A percentile compares a stretch with the other conserved stretches of the same genome.
Conservation (phyloP, 2,888 invertebrate genomes). For the Malacosoma neustria region DNA sequence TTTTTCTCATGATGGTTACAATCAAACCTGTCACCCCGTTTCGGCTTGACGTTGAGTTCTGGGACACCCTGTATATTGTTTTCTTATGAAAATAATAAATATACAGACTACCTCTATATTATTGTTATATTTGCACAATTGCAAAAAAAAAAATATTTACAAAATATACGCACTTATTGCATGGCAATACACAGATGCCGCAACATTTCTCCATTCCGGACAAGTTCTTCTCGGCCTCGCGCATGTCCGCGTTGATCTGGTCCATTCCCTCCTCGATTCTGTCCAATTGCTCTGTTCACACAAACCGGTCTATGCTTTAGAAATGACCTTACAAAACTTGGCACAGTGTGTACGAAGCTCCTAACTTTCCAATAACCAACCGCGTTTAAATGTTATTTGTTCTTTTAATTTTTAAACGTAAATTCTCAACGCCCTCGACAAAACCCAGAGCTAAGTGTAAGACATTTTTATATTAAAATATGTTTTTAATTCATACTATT, state of each 20-base stretch:
- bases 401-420: slow-evolving; percentile 35
- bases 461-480: slow-evolving; percentile 36
- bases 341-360: slow-evolving; percentile 43
- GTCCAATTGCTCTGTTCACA: slow-evolving; percentile 96
- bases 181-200: slow-evolving; percentile 98
- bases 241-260: slow-evolving; percentile 99
- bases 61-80: too few species aligned
- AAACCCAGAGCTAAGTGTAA: slow-evolving; percentile 64
- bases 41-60: too few species aligned
- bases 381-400: slow-evolving; percentile 22
- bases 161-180: slow-evolving; percentile 89
- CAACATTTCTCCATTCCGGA: slow-evolving; percentile 99
- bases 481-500: slow-evolving; percentile 32
- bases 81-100: too few species aligned
- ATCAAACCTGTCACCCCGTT: too few species aligned
- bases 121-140: too few species aligned
- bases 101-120: too few species aligned
- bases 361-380: slow-evolving; percentile 28
- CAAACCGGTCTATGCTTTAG: slow-evolving; percentile 52
- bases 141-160: too few species aligned
- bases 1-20: too few species aligned
- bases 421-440: slow-evolving; percentile 76
- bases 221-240: slow-evolving; percentile 99
- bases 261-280: slow-evolving; percentile 99
- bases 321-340: slow-evolving; percentile 28